These are phyloP conservation scores for Eupeodes latifasciatus DNA, from an alignment of 2,888 invertebrate species.

Conservation along the genomic window DNA sequence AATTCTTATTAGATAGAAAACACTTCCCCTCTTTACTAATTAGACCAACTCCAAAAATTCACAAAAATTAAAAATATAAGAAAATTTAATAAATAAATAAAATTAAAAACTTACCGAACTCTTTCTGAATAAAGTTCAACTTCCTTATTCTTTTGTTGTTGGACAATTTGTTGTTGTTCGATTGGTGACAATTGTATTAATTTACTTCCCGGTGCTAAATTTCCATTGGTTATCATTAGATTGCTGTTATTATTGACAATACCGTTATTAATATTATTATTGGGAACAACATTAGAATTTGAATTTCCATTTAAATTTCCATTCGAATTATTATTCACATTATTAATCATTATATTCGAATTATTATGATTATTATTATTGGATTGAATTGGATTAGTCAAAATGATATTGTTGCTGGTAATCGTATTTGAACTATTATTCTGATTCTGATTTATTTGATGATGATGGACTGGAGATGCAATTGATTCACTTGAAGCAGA, in stretches of 20 bases:
- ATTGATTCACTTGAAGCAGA: conserved; percentile 88
- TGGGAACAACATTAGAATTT: conserved; percentile 76
- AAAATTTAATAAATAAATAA: not conserved
- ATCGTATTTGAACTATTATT: conserved; percentile 70
- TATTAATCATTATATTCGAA: not conserved
- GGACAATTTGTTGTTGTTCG: conserved; percentile 82
- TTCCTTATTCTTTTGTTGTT: conserved; percentile 89
- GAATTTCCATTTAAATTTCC: conserved; percentile 4
- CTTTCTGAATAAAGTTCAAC: conserved; percentile 91
- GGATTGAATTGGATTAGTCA: conserved; percentile 30
- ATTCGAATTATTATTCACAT: conserved; percentile 60
- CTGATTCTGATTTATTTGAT: conserved; percentile 23
- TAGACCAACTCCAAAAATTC: conserved; percentile 13
- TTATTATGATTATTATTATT: not conserved
- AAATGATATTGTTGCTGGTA: conserved; percentile 75
- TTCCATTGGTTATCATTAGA: conserved; percentile 66
- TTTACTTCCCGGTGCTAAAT: conserved; percentile 71
- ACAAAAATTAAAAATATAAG: not conserved
- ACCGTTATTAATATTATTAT: conserved; percentile 76
- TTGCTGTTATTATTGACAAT: not conserved
- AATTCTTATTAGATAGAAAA: not conserved
- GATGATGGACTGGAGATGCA: conserved; percentile 80
- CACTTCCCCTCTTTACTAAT: conserved; percentile 1
- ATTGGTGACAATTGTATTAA: conserved; percentile 79
- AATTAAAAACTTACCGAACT: conserved; percentile 88